A percentile compares a stretch with the other conserved stretches of the same genome.
These are phyloP conservation scores for Oncorhynchus mykiss DNA, from an alignment of 2,113 vertebrate species.

Conservation along the genomic window DNA sequence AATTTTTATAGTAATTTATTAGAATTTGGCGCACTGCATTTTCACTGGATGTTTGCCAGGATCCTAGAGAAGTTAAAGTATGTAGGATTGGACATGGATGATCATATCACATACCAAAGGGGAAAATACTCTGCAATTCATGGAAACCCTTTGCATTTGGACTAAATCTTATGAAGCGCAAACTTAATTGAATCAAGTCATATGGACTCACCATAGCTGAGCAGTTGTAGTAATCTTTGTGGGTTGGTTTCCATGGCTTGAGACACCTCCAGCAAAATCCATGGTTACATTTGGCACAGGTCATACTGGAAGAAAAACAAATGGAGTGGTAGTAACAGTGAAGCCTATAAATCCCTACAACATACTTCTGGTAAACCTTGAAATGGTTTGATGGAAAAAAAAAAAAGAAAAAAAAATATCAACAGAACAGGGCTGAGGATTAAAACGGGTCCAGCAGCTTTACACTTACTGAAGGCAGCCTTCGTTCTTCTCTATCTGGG, in stretches of 20 bases:
- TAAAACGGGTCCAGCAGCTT: not conserved
- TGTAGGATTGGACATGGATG: not conserved
- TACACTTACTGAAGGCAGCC: constrained; percentile 93
- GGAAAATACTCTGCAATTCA: too few relatives aligned
- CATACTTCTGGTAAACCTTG: not conserved
- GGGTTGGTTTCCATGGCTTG: constrained; percentile 94
- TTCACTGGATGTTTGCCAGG: too few relatives aligned
- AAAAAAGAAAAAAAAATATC: too few relatives aligned
- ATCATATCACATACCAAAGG: too few relatives aligned
- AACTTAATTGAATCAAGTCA: not conserved
- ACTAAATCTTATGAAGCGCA: too few relatives aligned
- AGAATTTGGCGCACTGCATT: too few relatives aligned
- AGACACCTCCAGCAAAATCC: constrained; percentile 99
- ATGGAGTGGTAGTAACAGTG: too few relatives aligned
- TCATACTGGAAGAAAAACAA: constrained; percentile 80
- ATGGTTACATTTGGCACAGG: constrained; percentile 96
- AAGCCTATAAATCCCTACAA: not conserved
- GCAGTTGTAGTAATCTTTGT: constrained; percentile 99
- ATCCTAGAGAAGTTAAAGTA: not conserved
- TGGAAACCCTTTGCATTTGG: too few relatives aligned
- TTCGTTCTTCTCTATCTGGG: constrained; percentile 97
- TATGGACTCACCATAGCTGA: constrained; percentile 87
- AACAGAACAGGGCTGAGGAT: too few relatives aligned
- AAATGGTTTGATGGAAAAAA: not conserved
- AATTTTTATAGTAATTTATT: too few relatives aligned